phyloP scores from a whole-genome alignment of 2,888 invertebrate genomes.

The Cephonodes hylas region DNA sequence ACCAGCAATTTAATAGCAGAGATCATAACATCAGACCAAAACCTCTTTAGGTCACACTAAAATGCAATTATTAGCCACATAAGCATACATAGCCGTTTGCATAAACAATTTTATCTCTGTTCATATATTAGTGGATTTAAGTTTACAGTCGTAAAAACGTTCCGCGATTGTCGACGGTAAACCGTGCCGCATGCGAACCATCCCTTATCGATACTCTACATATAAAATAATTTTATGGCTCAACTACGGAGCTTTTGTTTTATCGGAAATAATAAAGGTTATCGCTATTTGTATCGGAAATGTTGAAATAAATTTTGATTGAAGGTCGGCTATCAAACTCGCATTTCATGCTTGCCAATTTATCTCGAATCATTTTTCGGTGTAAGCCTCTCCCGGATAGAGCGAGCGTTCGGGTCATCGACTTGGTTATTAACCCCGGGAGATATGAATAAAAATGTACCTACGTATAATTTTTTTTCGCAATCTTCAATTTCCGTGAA shows the following conservation, averaged over 20 bases:
- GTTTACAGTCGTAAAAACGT: conserved; percentile 12
- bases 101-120: neutral
- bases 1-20: too few species aligned
- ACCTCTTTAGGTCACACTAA: too few species aligned
- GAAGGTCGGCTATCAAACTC: conserved; percentile 26
- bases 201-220: conserved; percentile 12
- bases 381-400: conserved; percentile 4
- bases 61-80: too few species aligned
- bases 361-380: conserved; percentile 26
- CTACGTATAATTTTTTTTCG: neutral
- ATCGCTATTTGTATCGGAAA: conserved; percentile 32
- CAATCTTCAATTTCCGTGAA: neutral
- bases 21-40: too few species aligned
- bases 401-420: neutral
- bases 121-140: conserved; percentile 6
- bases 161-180: conserved; percentile 5
- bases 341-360: conserved; percentile 15
- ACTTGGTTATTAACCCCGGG: neutral
- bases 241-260: conserved; percentile 25
- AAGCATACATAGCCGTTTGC: too few species aligned
- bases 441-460: conserved; percentile 1
- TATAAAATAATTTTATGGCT: conserved; percentile 26
- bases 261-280: conserved; percentile 27
- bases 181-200: conserved; percentile 4
- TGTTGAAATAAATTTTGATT: conserved; percentile 33